phyloP scores from a whole-genome alignment of 2,888 invertebrate species.

The Pteria penguin region DNA sequence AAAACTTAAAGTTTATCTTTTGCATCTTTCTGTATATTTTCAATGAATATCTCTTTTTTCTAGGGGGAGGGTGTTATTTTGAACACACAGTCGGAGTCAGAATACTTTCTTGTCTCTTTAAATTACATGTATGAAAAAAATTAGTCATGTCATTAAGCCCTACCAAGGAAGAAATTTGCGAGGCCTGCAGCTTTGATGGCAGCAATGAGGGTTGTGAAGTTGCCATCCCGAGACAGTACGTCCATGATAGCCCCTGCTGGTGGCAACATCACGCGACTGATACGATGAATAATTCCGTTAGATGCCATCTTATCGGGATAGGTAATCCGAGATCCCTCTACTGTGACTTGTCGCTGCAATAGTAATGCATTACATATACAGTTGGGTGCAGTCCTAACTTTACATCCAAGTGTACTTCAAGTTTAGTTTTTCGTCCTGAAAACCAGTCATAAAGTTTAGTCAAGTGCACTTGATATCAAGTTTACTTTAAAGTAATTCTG shows the following conservation, averaged over 20 bases:
- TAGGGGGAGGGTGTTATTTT: too few relatives aligned
- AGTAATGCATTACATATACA: too few relatives aligned
- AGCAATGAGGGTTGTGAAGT: conserved; percentile 53
- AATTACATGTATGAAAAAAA: background rate
- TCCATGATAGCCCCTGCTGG: conserved; percentile 56
- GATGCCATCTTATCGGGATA: conserved; percentile 44
- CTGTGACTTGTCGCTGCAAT: conserved; percentile 49
- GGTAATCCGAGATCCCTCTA: conserved; percentile 49
- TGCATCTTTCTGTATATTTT: too few relatives aligned
- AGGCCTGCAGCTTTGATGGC: conserved; percentile 57
- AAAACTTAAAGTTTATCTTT: too few relatives aligned
- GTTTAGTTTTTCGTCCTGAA: too few relatives aligned
- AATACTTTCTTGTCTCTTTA: background rate
- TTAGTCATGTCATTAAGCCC: background rate
- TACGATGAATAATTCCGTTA: conserved; percentile 61
- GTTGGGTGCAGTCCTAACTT: too few relatives aligned
- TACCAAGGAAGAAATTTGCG: conserved; percentile 47
- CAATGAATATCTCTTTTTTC: too few relatives aligned
- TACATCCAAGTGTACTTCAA: too few relatives aligned
- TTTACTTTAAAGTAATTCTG: too few relatives aligned
- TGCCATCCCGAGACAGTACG: conserved; percentile 42
- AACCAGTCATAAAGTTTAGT: too few relatives aligned
- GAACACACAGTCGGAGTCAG: too few relatives aligned
- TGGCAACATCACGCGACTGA: conserved; percentile 52
- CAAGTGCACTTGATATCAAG: too few relatives aligned